Base-by-base conservation (phyloP, 2,113 vertebrate species). In the Progne subis region DNA sequence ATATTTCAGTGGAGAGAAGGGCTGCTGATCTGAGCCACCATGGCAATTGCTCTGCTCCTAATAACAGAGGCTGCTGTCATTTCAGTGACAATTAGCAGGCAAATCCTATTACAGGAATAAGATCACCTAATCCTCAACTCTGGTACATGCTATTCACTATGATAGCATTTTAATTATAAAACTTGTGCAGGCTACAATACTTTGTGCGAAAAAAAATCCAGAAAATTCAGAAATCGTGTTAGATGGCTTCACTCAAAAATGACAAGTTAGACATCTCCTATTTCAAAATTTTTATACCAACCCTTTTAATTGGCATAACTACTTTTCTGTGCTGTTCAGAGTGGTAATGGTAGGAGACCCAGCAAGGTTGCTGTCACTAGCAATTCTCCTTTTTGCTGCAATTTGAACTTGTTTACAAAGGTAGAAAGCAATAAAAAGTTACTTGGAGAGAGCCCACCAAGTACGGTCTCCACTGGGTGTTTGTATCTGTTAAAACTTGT, bases 81-180 rank as follows among this genome's bases (percentile, higher is more conserved):
- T 86, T 70, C 86, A 86, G 68, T 81, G 82, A 59, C 86, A 95
- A 96, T 93, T 96, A 94, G 65, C 88, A 79, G 76, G 56, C 64
- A 97, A 96, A 96, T 94, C 92, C 82, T 86, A 68, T 90, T 96
- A 94, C 52, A 82, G 64, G 64, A 90, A 37, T 92, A 89, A 89
- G 29, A 95, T 88, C 71, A 64, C 68, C 76, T 93, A 95, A 95
- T 93, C 89, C 87, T 90, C 79, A 80, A 6, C 68, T 70, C 64
- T 77, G 29, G 18, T 55, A 55, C 55, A 11, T 34, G 46, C 81
- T 86, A 28, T 55, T 82, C 52, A 44, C 64, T 83, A 12, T 37
- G 88, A 92, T 50, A 92, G 53, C 10, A 39, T 61, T 91, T 90
- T 67, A 92, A 89, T 86, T 87, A 60, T 26, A 78, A 64, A 44